These are phyloP conservation scores for Smutsia gigantea DNA, from an alignment of 2,797 vertebrate genomes.

Conservation along the genomic window DNA sequence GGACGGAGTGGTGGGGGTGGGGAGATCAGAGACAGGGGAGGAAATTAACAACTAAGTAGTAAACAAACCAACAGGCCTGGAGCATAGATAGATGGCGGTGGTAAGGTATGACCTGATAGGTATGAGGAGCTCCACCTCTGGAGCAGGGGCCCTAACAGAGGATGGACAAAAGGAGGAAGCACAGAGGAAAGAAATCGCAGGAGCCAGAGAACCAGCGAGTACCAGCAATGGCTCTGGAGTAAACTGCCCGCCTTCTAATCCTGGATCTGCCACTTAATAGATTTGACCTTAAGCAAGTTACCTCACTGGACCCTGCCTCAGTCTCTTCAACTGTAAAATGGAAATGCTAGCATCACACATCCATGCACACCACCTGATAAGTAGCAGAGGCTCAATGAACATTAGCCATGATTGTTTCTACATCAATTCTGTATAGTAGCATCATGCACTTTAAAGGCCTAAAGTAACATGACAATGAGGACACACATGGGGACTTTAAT, in stretches of 20 bases:
- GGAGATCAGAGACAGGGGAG: not conserved
- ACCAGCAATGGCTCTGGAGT: fast-evolving
- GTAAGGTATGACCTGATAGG: not conserved
- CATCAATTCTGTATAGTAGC: not conserved
- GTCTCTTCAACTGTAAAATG: not conserved
- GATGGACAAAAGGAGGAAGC: not conserved
- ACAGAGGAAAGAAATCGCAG: not conserved
- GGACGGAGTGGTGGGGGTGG: not conserved
- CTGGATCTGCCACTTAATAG: not conserved
- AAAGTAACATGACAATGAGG: not conserved
- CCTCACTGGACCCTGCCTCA: not conserved
- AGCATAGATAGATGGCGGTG: not conserved
- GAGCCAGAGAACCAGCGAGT: not conserved
- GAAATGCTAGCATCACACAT: not conserved
- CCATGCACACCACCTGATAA: not conserved
- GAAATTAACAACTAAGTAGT: not conserved
- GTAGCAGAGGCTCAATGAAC: not conserved
- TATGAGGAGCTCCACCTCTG: not conserved
- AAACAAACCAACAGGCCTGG: not conserved
- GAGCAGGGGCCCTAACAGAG: not conserved
- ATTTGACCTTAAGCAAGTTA: not conserved
- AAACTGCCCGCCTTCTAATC: not conserved
- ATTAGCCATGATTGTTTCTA: not conserved
- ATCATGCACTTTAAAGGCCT: not conserved
- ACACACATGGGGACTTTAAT: not conserved